These are phyloP conservation scores for Himalopsyche anomala DNA, from an alignment of 2,888 invertebrate species.

Conservation along the genomic window DNA sequence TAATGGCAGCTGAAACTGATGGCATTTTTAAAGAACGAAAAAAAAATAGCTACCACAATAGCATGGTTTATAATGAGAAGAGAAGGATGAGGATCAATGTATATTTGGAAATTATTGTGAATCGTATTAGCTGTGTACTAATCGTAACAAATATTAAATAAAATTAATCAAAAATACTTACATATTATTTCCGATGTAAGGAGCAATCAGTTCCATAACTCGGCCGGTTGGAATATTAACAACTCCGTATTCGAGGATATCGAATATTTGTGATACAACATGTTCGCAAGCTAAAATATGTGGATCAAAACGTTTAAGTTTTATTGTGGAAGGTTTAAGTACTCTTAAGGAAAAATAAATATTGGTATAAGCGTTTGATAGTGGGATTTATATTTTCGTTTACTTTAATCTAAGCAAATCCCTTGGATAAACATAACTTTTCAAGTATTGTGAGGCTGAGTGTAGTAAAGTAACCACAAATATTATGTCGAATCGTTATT, in stretches of 20 bases:
- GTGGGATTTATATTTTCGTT: background rate
- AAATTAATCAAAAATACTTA: constrained; percentile 1
- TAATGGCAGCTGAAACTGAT: too few species aligned
- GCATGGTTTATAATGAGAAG: background rate
- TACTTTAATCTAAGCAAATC: too few species aligned
- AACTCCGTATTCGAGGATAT: constrained; percentile 38
- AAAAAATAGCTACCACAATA: background rate
- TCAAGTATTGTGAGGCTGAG: too few species aligned
- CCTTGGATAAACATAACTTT: too few species aligned
- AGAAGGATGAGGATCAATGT: background rate
- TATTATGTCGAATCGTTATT: too few species aligned
- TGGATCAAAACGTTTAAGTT: background rate
- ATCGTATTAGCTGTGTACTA: background rate
- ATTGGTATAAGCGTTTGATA: background rate
- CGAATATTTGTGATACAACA: constrained; percentile 57
- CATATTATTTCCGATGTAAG: constrained; percentile 55
- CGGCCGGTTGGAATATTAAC: constrained; percentile 48
- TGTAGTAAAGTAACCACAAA: too few species aligned
- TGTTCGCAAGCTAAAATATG: constrained; percentile 54
- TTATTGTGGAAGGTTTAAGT: background rate
- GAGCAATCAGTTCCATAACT: constrained; percentile 55
- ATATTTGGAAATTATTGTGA: background rate
- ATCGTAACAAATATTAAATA: background rate
- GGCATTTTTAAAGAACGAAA: background rate
- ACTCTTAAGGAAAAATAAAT: background rate